Evolutionary conservation across 2,888 invertebrate genomes (phyloP), one percentile per base, ranked within the genome.

Genomic region (Tenthredo livida): DNA sequence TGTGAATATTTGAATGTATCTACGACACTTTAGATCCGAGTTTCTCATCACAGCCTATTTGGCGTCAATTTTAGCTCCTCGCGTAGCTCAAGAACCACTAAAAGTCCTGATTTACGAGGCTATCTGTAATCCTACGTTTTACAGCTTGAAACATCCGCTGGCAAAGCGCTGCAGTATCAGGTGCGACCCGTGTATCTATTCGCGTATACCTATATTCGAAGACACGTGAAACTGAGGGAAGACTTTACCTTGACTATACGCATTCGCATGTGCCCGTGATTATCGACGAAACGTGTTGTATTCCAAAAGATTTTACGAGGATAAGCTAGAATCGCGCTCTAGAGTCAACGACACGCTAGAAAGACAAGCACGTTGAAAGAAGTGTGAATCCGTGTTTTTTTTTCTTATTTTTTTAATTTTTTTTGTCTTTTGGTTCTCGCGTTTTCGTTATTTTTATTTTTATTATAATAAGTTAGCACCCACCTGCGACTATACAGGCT

Each of bases 221-320:
- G 47, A 12, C 21, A 25, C 75, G 10, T 43, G 15, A 29, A 50
- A 47, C 47, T 43, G 21, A 75, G 25, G 75, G n/a, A 25, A 75
- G 25, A 47, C 43, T 29, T 75, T 6, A 75, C 43, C 5, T 29
- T 15, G 47, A 25, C 43, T 75, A 43, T 75, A 75, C 47, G 75
- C 25, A 75, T 75, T 75, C 25, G 61, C 75, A 47, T 75, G 75
- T 75, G 73, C 47, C 50, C 75, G 43, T 75, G 75, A 75, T 75
- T 75, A 75, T 75, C 75, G 75, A 75, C 75, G 43, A 43, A 75
- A 75, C 75, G 75, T 75, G 75, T 47, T 47, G 17, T 75, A 47
- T 75, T 75, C 75, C 25, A 17, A 21, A 43, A 75, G 75, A 75
- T 75, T 47, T 25, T 47, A 47, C 50, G 47, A 47, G 21, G 75